Evolutionary conservation across 2,888 invertebrate species (phyloP), one percentile per base, ranked within the genome.

Genomic region (Cabera pusaria): DNA sequence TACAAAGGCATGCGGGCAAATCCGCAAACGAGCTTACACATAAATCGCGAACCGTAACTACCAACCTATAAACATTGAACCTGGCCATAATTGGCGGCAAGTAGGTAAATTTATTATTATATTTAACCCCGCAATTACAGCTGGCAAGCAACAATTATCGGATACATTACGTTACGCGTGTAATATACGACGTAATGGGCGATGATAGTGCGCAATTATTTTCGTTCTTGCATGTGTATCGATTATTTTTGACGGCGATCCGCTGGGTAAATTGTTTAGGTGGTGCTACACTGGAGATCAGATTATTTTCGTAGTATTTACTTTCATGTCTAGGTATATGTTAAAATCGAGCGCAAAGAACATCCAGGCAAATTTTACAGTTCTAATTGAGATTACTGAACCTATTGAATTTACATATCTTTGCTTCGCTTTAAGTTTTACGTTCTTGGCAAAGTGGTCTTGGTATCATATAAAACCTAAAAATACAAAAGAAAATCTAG

Each of bases 171-270:
- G 69, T 73, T 74, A 72, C 62, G 56, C 51, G 59, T 47, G 62
- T 73, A 74, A 76, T 75, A 75, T 74, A 77, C 69, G 65, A 52
- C 49, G 60, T 52, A 79, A 79, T 77, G 58, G 71, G 26, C 69
- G 72, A 63, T 69, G 69, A 75, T 72, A 70, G 66, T 40, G 59
- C 62, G 67, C 72, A 68, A 77, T 77, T 75, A 76, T 74, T 74
- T 74, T 72, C 59, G 53, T 60, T 59, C 66, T 52, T 61, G 56
- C 59, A 60, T 60, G 56, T 59, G 60, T 61, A 61, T 64, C 59
- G 49, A 51, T 56, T 56, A 52, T 52, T 53, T 56, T 52, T 52
- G 49, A 50, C 31, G 46, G 36, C 35, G 35, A 27, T 25, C 38
- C 29, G 39, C 27, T 41, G 25, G 35, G 42, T 39, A 35, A 38